Evolutionary conservation across 1,140 invertebrate genomes (phyloP).

Genomic region (Paraescarpia echinospica): DNA sequence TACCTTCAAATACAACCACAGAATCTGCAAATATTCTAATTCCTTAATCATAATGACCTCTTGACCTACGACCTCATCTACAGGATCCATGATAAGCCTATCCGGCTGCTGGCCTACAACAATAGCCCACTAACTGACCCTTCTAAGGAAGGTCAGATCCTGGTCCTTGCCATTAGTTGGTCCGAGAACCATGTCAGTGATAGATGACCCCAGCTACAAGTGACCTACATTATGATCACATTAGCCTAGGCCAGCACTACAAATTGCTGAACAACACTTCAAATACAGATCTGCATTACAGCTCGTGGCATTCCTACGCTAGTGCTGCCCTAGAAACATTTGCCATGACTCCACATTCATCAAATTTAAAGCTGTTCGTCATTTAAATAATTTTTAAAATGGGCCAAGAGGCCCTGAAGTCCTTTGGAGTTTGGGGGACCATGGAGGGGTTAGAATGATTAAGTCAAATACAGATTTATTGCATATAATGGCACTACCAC

Average conservation of each 20-base stretch:
- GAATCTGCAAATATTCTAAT: too few species aligned
- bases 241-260: not conserved
- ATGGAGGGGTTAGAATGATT: too few species aligned
- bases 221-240: slow-evolving; percentile 3
- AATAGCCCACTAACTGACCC: not conserved
- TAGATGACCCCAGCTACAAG: not conserved
- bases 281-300: not conserved
- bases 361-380: not conserved
- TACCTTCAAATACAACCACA: not conserved
- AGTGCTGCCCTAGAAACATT: too few species aligned
- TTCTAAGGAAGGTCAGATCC: not conserved
- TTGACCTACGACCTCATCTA: not conserved
- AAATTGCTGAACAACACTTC: not conserved
- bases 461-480: too few species aligned
- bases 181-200: not conserved
- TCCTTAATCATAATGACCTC: not conserved
- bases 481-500: too few species aligned
- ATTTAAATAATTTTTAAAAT: too few species aligned
- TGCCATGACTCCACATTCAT: too few species aligned
- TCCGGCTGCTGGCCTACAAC: not conserved
- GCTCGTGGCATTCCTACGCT: not conserved
- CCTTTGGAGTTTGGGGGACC: too few species aligned
- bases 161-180: not conserved
- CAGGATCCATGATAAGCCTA: not conserved
- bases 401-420: too few species aligned